These are phyloP conservation scores for Geodia barretti DNA, from an alignment of 37 sponge, comb jelly and placozoan genomes.

Conservation along the genomic window DNA sequence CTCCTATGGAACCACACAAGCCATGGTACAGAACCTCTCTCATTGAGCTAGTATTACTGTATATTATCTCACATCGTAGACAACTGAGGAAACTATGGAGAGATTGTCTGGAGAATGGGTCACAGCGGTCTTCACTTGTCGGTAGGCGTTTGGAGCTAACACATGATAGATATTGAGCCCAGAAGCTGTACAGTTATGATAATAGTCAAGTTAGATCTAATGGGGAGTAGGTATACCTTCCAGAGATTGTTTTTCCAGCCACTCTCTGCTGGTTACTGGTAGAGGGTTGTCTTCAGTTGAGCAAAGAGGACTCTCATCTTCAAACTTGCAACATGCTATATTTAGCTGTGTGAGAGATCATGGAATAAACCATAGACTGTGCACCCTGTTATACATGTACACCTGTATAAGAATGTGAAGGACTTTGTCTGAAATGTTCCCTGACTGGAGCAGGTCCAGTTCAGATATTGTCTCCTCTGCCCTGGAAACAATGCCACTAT, in stretches of 20 bases:
- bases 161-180: conserved; percentile 27
- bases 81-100: conserved; percentile 27
- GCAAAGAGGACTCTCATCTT: background rate
- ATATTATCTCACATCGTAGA: conserved; percentile 42
- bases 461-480: background rate
- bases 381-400: background rate
- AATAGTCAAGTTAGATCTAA: too few relatives aligned
- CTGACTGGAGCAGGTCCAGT: background rate
- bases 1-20: background rate
- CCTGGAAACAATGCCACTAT: background rate
- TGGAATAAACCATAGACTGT: background rate
- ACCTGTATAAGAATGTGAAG: background rate
- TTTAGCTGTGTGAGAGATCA: background rate
- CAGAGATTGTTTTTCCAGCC: conserved; percentile 25
- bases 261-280: conserved; percentile 1
- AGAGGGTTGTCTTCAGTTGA: background rate
- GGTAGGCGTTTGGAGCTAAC: conserved; percentile 52
- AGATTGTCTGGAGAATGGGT: conserved; percentile 3
- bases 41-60: too few relatives aligned
- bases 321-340: background rate
- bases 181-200: too few relatives aligned
- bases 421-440: background rate
- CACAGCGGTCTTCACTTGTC: conserved; percentile 18
- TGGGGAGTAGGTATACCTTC: too few relatives aligned
- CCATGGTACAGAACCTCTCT: background rate